phyloP scores from a whole-genome alignment of 2,797 vertebrate genomes.

The Pelobates cultripes region DNA sequence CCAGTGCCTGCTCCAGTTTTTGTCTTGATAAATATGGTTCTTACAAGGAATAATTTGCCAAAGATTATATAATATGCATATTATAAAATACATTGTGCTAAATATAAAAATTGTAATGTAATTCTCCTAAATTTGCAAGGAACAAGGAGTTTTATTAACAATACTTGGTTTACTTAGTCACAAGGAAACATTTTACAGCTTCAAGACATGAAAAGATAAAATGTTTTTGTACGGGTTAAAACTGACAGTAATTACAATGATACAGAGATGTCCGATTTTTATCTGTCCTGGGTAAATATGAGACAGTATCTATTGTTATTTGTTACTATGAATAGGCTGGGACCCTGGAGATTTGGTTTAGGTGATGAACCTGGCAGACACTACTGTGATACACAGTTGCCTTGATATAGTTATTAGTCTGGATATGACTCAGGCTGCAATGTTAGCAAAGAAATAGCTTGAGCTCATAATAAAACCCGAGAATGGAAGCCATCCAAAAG shows the following conservation, averaged over 20 bases:
- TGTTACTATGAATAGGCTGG: neutral
- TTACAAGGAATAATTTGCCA: too few relatives aligned
- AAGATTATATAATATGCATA: too few relatives aligned
- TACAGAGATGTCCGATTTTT: constrained; percentile 11
- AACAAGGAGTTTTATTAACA: neutral
- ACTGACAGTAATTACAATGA: constrained; percentile 20
- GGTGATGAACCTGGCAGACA: constrained; percentile 31
- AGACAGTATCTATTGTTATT: constrained; percentile 24
- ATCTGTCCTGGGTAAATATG: neutral
- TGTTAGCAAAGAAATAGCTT: constrained; percentile 16
- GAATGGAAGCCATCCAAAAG: constrained; percentile 6
- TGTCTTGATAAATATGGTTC: too few relatives aligned
- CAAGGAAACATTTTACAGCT: neutral
- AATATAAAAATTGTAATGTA: too few relatives aligned
- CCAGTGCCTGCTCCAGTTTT: too few relatives aligned
- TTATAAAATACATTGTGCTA: too few relatives aligned
- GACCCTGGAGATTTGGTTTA: constrained; percentile 13
- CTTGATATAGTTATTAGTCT: constrained; percentile 32
- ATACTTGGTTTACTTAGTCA: neutral
- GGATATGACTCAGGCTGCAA: constrained; percentile 13
- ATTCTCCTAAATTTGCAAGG: neutral
- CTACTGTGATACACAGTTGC: constrained; percentile 12
- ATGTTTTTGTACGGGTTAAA: constrained; percentile 11
- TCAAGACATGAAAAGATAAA: neutral
- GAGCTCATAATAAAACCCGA: neutral